A percentile compares a stretch with the other conserved stretches of the same genome.
phyloP scores from a whole-genome alignment of 2,888 invertebrate species.

The Yponomeuta cagnagella region DNA sequence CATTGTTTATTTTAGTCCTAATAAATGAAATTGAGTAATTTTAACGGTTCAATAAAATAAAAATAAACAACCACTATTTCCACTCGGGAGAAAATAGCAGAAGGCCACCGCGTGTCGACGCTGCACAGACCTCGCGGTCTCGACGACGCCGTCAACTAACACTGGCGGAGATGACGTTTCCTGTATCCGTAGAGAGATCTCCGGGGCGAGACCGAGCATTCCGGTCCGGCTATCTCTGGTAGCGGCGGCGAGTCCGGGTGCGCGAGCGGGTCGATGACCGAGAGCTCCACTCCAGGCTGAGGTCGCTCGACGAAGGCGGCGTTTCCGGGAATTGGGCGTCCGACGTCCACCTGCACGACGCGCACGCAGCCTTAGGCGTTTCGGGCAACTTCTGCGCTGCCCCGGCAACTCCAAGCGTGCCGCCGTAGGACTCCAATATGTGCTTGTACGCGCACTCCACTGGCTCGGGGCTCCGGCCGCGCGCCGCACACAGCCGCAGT shows the following conservation, averaged over 20 bases:
- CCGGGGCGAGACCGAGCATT: background rate
- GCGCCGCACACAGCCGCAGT: constrained; percentile 52
- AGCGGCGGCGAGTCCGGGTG: constrained; percentile 52
- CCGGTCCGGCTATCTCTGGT: constrained; percentile 48
- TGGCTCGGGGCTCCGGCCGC: constrained; percentile 60
- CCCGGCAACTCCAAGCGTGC: constrained; percentile 24
- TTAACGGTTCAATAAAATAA: background rate
- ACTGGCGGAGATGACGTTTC: constrained; percentile 4
- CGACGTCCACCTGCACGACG: constrained; percentile 67
- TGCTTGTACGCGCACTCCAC: constrained; percentile 70
- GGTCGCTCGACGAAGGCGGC: constrained; percentile 60
- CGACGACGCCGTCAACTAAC: constrained; percentile 7
- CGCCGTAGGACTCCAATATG: constrained; percentile 61
- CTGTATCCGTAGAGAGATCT: background rate
- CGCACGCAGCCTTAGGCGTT: constrained; percentile 51
- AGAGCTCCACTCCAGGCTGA: constrained; percentile 66
- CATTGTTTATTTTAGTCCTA: background rate
- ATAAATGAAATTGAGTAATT: background rate
- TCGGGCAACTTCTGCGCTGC: constrained; percentile 43
- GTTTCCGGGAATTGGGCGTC: constrained; percentile 68
- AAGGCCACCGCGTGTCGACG: background rate
- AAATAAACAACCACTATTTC: background rate
- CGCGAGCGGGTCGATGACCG: constrained; percentile 53
- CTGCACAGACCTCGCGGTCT: constrained; percentile 11
- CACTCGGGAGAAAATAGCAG: background rate